A percentile compares a stretch with the other conserved stretches of the same genome.
Conservation (phyloP, 1,140 invertebrate genomes). For the Pissodes strobi region DNA sequence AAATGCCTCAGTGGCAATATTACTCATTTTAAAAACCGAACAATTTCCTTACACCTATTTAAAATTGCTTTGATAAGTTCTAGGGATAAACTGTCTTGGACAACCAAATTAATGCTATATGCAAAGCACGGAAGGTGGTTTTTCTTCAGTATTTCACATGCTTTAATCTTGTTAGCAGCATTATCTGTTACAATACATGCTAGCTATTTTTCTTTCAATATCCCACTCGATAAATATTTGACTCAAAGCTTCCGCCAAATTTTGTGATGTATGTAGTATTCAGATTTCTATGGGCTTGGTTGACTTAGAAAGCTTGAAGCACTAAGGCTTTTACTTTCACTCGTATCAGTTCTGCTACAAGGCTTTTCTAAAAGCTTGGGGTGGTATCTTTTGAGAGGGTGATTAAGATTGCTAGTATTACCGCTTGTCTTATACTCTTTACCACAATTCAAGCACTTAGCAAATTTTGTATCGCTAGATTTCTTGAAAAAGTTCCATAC, state of each 20-base stretch:
- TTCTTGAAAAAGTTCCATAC: slow-evolving; percentile 16
- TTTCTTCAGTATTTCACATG: slow-evolving; percentile 3
- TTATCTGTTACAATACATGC: slow-evolving; percentile 19
- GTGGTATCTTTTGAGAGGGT: slow-evolving; percentile 2
- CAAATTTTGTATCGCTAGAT: slow-evolving; percentile 14
- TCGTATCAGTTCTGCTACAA: not conserved
- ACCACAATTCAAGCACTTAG: slow-evolving; percentile 9
- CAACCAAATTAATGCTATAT: slow-evolving; percentile 14
- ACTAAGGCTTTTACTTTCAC: too few relatives aligned
- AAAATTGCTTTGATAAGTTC: not conserved
- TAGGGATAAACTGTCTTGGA: not conserved
- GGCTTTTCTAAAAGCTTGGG: too few relatives aligned
- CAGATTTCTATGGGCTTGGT: slow-evolving; percentile 15
- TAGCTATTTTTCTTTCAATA: slow-evolving; percentile 2
- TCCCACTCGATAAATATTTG: not conserved
- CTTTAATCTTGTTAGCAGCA: slow-evolving; percentile 5
- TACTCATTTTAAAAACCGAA: slow-evolving; percentile 5
- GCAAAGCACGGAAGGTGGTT: not conserved
- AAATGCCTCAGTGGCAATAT: slow-evolving; percentile 4
- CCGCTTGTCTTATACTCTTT: slow-evolving; percentile 10
- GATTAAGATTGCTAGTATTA: slow-evolving; percentile 7
- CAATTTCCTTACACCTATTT: slow-evolving; percentile 8
- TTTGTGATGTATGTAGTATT: not conserved
- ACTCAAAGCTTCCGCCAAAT: not conserved
- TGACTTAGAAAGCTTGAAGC: slow-evolving; percentile 4